Conservation (phyloP, 2,888 invertebrate genomes). For the Leucania comma region DNA sequence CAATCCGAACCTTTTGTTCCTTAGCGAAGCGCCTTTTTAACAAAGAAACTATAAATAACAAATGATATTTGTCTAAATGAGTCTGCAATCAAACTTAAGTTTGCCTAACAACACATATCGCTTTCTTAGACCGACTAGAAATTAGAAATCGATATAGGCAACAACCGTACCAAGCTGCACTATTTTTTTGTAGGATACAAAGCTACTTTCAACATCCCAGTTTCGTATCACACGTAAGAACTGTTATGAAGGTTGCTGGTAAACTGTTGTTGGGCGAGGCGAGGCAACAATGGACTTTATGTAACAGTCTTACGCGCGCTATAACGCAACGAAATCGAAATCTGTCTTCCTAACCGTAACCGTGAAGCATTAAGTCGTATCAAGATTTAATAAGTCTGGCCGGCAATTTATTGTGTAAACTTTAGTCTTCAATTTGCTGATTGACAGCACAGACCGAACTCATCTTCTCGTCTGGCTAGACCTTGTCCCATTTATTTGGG, state of each 20-base stretch:
- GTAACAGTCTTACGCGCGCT: constrained; percentile 76
- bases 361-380: constrained; percentile 77
- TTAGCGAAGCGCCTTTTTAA: neutral
- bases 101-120: neutral
- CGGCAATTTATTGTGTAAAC: constrained; percentile 69
- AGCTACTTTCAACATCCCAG: constrained; percentile 56
- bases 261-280: constrained; percentile 59
- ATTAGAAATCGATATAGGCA: constrained; percentile 18
- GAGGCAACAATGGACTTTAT: constrained; percentile 80
- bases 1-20: no score
- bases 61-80: neutral
- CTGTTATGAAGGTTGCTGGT: constrained; percentile 73
- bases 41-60: neutral
- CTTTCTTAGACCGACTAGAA: constrained; percentile 5
- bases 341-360: constrained; percentile 77
- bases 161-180: neutral
- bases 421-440: constrained; percentile 44
- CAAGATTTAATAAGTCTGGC: constrained; percentile 72
- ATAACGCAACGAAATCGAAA: constrained; percentile 77
- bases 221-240: constrained; percentile 63
- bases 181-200: constrained; percentile 31
- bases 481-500: no score
- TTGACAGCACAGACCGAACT: constrained; percentile 15
- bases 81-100: neutral
- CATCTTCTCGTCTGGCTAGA: no score